Percentiles rank a stretch among this genome's conserved stretches.
phyloP scores from a whole-genome alignment of 2,888 invertebrate genomes.

The Lithophane socia region DNA sequence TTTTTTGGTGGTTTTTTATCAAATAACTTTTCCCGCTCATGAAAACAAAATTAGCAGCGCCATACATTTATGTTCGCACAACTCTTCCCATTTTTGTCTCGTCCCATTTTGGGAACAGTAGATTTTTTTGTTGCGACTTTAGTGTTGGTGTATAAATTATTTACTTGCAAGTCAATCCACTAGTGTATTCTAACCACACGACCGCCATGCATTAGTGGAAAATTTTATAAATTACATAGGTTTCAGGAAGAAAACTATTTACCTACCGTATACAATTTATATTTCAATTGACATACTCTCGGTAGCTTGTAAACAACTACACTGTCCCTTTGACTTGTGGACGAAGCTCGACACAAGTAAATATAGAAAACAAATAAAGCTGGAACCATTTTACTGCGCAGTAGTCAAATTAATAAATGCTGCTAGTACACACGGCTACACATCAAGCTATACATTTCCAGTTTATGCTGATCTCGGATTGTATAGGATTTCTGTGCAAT shows the following conservation, averaged over 20 bases:
- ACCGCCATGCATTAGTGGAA: background rate
- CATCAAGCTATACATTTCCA: too few relatives aligned
- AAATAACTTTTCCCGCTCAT: too few relatives aligned
- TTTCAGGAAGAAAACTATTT: background rate
- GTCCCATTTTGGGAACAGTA: too few relatives aligned
- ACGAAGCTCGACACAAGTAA: background rate
- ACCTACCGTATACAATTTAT: background rate
- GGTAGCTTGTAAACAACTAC: background rate
- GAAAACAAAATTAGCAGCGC: too few relatives aligned
- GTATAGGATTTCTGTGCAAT: too few relatives aligned
- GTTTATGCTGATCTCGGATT: too few relatives aligned
- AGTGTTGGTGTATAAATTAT: too few relatives aligned
- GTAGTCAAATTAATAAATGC: background rate
- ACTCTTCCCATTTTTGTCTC: too few relatives aligned
- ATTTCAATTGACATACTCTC: background rate
- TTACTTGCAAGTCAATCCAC: background rate
- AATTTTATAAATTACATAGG: background rate
- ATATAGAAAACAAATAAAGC: conserved; percentile 6
- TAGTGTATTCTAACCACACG: background rate
- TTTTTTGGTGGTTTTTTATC: too few relatives aligned
- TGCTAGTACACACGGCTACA: too few relatives aligned
- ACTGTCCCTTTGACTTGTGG: background rate
- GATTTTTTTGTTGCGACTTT: too few relatives aligned
- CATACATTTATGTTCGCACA: too few relatives aligned
- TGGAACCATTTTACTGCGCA: background rate